These are phyloP conservation scores for Leuctra nigra DNA, from an alignment of 2,888 invertebrate genomes.

Conservation along the genomic window DNA sequence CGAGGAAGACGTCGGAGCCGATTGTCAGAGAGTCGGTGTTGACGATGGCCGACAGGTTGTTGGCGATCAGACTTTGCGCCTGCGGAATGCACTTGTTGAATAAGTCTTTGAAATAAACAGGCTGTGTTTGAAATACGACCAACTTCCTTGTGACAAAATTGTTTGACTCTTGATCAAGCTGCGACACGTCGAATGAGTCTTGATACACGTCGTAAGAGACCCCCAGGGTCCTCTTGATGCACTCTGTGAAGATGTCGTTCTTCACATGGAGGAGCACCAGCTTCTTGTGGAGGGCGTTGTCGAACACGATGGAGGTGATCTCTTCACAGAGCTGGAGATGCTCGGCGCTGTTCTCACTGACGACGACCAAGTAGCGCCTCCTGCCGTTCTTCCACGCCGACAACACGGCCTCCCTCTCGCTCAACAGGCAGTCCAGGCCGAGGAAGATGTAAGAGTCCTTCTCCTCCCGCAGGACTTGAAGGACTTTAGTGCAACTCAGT, in stretches of 20 bases:
- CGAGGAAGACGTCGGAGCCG: neutral
- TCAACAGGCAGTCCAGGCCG: neutral
- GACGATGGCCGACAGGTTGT: neutral
- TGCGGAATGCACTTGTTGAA: neutral
- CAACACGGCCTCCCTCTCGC: neutral
- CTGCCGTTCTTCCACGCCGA: neutral
- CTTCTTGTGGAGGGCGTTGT: neutral
- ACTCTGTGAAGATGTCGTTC: neutral
- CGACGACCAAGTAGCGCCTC: conserved; percentile 1
- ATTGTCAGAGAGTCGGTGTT: neutral
- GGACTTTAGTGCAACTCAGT: conserved; percentile 9
- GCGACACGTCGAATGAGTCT: conserved; percentile 2
- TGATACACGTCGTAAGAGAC: neutral
- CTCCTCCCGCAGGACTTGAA: conserved; percentile 11
- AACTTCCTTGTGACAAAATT: neutral
- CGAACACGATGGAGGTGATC: neutral
- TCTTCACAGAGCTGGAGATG: neutral
- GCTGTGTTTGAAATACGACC: neutral
- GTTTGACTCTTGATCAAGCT: neutral
- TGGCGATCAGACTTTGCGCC: neutral
- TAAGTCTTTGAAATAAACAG: neutral
- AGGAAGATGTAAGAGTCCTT: conserved; percentile 7
- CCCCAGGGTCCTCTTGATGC: neutral
- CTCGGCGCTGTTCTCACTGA: neutral
- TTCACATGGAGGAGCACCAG: neutral